Evolutionary conservation across 2,888 invertebrate genomes (phyloP), one percentile per base, ranked within the genome.

Genomic region (Cancer borealis): DNA sequence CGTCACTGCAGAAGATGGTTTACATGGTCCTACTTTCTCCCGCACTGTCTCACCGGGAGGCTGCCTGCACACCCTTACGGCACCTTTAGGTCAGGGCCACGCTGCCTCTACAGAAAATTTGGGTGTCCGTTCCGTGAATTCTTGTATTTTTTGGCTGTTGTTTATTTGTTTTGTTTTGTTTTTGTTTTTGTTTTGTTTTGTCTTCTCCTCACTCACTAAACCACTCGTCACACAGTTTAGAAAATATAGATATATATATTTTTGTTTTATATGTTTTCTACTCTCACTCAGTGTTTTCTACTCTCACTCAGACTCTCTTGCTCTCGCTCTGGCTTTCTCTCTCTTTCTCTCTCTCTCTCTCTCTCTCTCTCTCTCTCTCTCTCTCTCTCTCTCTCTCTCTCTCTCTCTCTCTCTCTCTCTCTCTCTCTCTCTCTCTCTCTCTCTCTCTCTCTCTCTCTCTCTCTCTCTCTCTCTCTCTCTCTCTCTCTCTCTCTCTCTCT

Each of bases 121-220:
- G 26, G 5, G 30, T 79, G 30, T 79, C 21, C 30, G 30, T 30
- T 79, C 30, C 12, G 30, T 79, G 30, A 30, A 79, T 79, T n/a
- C n/a, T n/a, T 88, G 3, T 88, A 46, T 88, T 88, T 88, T 88
- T 88, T 88, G 21, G 47, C 26, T 88, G 21, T 88, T 88, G 45
- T 88, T 14, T 12, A 4, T 88, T 39, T 5, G 17, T 47, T 45
- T 39, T 88, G 21, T 88, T 88, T 45, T 46, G 26, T 88, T 88
- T 30, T 79, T 73, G n/a, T 26, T 73, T 14, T 73, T 73, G 73
- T 73, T 73, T n/a, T 73, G 47, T 88, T 88, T n/a, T 88, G 8
- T 88, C 26, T 39, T 88, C 26, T 26, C 26, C 73, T 6, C 21
- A 73, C 73, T 73, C 79, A 30, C 79, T 26, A 79, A 30, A 79